These are phyloP conservation scores for Podarcis siculus DNA, from an alignment of 2,797 vertebrate species.

Conservation along the genomic window DNA sequence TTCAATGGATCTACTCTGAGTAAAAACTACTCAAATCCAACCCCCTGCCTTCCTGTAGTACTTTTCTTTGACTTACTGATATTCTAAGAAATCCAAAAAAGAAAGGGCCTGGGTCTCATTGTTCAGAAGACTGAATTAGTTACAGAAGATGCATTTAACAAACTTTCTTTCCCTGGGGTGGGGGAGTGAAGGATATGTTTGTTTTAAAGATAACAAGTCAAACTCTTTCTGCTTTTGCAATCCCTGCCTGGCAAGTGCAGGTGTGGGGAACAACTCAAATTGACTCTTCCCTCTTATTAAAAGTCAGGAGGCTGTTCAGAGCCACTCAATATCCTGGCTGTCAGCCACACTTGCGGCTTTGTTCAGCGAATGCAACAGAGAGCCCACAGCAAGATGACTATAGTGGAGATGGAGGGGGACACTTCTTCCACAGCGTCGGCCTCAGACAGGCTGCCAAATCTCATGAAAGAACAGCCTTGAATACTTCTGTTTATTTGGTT, in stretches of 20 bases:
- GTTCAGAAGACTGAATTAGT: too few relatives aligned
- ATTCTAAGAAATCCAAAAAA: background rate
- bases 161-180: too few relatives aligned
- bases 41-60: background rate
- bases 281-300: background rate
- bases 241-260: background rate
- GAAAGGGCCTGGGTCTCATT: background rate
- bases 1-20: too few relatives aligned
- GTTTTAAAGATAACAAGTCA: background rate
- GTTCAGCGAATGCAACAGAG: background rate
- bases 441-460: background rate
- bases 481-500: slow-evolving; percentile 16
- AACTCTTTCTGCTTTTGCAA: slow-evolving; percentile 1
- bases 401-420: background rate
- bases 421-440: background rate
- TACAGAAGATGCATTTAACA: too few relatives aligned
- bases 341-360: background rate
- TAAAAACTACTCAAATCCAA: too few relatives aligned
- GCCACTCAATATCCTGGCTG: slow-evolving; percentile 11
- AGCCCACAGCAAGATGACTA: background rate
- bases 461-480: background rate
- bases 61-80: background rate
- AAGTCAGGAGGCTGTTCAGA: slow-evolving; percentile 10
- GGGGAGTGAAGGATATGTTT: background rate
- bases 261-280: background rate